phyloP scores from a whole-genome alignment of 1,140 invertebrate genomes.

The Zeugodacus cucurbitae region DNA sequence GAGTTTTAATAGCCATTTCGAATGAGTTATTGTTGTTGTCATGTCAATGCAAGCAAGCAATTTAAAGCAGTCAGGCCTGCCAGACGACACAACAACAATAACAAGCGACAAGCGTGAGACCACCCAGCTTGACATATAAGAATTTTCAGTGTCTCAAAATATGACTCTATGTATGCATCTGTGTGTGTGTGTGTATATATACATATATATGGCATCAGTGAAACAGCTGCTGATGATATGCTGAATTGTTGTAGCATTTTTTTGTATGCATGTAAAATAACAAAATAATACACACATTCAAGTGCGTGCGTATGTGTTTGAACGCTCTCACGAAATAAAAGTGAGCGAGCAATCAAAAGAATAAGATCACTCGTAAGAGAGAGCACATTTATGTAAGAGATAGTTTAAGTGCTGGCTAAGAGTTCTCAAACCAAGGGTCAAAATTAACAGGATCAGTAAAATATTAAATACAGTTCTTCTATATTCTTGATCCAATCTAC shows the following conservation, averaged over 20 bases:
- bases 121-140: constrained; percentile 25
- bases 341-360: not conserved
- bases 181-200: too few species aligned
- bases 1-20: not conserved
- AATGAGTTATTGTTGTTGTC: constrained; percentile 38
- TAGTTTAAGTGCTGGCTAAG: not conserved
- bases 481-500: not conserved
- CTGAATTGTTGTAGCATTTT: not conserved
- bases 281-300: not conserved
- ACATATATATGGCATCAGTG: not conserved
- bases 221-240: constrained; percentile 23
- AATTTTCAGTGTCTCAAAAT: not conserved
- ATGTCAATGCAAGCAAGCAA: constrained; percentile 27
- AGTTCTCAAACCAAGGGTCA: not conserved
- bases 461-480: too few species aligned
- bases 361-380: not conserved
- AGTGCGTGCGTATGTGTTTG: not conserved
- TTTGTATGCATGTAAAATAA: not conserved
- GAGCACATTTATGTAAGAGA: not conserved
- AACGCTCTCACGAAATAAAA: not conserved
- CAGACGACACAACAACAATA: not conserved
- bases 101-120: not conserved
- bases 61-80: constrained; percentile 6
- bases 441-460: not conserved
- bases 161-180: not conserved